phyloP scores from a whole-genome alignment of 2,113 vertebrate species.

The Paraplagusia blochii region DNA sequence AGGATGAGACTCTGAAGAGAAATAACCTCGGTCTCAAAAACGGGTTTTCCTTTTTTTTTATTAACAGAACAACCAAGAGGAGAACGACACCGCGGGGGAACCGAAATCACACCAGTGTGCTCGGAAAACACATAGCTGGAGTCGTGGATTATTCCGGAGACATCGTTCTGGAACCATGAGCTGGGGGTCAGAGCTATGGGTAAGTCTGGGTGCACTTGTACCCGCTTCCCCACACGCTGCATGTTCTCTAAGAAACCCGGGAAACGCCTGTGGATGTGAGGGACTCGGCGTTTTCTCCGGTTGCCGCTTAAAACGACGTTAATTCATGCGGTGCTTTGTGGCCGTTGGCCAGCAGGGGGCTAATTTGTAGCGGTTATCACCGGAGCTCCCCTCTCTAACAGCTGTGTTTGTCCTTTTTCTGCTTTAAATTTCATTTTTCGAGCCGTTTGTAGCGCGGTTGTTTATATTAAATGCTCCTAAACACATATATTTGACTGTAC shows the following conservation, averaged over 20 bases:
- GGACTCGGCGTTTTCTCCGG: conserved; percentile 6
- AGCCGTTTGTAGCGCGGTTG: neutral
- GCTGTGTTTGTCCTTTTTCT: neutral
- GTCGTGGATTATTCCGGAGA: conserved; percentile 72
- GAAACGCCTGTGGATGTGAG: neutral
- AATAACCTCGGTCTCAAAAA: neutral
- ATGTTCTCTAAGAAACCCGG: conserved; percentile 14
- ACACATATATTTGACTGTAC: conserved; percentile 6
- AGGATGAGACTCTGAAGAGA: conserved; percentile 62
- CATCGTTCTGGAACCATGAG: conserved; percentile 73
- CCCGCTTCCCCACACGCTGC: neutral
- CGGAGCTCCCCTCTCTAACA: neutral
- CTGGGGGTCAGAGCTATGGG: conserved; percentile 78
- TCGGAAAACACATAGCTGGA: conserved; percentile 34
- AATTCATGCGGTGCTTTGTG: neutral
- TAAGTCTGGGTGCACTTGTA: conserved; percentile 50
- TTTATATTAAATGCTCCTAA: neutral
- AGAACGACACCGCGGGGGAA: neutral
- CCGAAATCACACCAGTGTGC: conserved; percentile 21
- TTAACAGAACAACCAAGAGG: conserved; percentile 1
- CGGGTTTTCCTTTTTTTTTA: neutral
- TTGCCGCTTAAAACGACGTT: conserved; percentile 10
- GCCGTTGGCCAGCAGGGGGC: conserved; percentile 10
- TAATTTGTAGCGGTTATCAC: conserved; percentile 21
- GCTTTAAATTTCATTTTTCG: neutral